Evolutionary conservation across 2,888 invertebrate genomes (phyloP).

Genomic region (Phortica magna): DNA sequence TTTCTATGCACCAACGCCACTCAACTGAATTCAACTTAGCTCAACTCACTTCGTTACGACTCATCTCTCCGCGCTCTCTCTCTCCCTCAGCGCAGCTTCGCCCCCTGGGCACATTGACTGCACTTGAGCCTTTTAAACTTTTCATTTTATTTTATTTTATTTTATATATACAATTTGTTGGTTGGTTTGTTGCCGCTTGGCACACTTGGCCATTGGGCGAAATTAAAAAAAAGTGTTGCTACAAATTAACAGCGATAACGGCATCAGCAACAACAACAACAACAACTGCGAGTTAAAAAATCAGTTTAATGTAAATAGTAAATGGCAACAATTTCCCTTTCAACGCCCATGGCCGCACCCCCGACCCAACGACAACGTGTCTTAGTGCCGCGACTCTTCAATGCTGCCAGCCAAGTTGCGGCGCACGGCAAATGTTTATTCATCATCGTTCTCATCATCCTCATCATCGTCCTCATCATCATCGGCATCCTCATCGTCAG

Average conservation of each 20-base stretch:
- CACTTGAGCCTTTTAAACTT: conserved; percentile 33
- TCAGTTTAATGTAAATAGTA: conserved; percentile 34
- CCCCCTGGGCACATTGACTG: conserved; percentile 5
- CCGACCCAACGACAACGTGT: not conserved
- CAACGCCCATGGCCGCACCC: conserved; percentile 20
- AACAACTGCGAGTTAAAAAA: conserved; percentile 30
- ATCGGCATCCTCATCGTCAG: not conserved
- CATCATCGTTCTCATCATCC: not conserved
- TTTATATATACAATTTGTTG: conserved; percentile 28
- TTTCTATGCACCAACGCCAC: conserved; percentile 23
- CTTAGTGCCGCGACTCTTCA: not conserved
- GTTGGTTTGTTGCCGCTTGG: conserved; percentile 14
- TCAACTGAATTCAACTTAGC: not conserved
- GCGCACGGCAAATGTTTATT: conserved; percentile 6
- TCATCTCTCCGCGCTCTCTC: no score
- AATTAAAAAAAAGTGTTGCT: conserved; percentile 53
- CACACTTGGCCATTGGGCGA: conserved; percentile 1
- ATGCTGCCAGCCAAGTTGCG: not conserved
- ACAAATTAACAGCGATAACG: conserved; percentile 56
- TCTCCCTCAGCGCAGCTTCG: not conserved
- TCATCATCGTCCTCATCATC: not conserved
- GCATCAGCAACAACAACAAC: not conserved
- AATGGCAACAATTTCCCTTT: conserved; percentile 27
- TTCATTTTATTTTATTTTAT: conserved; percentile 32
- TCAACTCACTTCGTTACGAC: no score